Conservation (phyloP, 1,140 invertebrate species). For the Magallana gigas region DNA sequence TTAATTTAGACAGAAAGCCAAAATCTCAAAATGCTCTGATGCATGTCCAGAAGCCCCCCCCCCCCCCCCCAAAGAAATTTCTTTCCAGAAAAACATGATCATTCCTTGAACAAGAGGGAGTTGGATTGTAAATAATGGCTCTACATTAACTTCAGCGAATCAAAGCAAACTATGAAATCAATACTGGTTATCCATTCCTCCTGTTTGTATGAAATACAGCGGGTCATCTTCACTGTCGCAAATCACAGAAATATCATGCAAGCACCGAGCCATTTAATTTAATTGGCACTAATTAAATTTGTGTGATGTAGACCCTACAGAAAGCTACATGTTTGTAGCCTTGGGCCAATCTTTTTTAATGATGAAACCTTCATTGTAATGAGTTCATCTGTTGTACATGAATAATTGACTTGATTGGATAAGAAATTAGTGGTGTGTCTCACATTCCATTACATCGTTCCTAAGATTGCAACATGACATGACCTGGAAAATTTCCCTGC, state of each 20-base stretch:
- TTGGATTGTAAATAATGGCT: not conserved
- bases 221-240: not conserved
- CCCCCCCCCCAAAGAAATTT: not conserved
- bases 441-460: constrained; percentile 5
- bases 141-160: not conserved
- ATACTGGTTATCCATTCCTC: not conserved
- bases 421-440: constrained; percentile 15
- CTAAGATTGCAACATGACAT: constrained; percentile 1
- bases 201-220: not conserved
- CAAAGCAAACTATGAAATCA: not conserved
- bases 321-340: not conserved
- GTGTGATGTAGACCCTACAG: not conserved
- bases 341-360: constrained; percentile 1
- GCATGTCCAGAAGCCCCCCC: too few species aligned
- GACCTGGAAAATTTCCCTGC: constrained; percentile 18
- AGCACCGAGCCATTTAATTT: not conserved
- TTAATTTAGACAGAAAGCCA: too few species aligned
- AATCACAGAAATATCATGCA: not conserved
- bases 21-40: not conserved
- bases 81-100: not conserved
- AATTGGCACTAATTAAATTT: constrained; percentile 25
- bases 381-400: constrained; percentile 23
- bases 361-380: constrained; percentile 6
- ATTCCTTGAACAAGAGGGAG: not conserved
- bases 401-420: not conserved